Evolutionary conservation across 2,888 invertebrate genomes (phyloP), one percentile per base, ranked within the genome.

Genomic region (Glaucopsyche alexis): DNA sequence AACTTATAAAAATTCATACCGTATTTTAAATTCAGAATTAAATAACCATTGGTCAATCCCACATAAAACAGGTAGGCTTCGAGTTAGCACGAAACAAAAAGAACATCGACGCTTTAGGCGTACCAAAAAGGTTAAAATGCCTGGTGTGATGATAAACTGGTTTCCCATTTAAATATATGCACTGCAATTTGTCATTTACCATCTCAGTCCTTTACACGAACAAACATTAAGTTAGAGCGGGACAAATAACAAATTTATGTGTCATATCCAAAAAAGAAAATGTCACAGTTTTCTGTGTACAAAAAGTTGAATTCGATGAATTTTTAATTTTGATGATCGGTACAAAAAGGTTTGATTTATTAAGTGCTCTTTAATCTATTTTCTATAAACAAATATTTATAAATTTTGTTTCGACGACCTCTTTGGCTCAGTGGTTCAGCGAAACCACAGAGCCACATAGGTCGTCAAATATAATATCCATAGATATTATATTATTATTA

Each of bases 141-240:
- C 83, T 81, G 80, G 81, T 80, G 81, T 79, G 85, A 90, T 91
- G 91, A 92, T 88, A 90, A 91, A 93, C 92, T 88, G 91, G 91
- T 93, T 91, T 87, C 79, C 83, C 81, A 75, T 75, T 73, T 65
- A 73, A 77, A 74, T 69, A 69, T 69, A 74, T 70, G 74, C 71
- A 64, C 42, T 47, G 55, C 82, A 85, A 90, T 90, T 83, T 84
- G 77, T 91, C 86, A 79, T 82, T 78, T 74, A 74, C 79, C 76
- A 52, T 86, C 85, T 76, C 84, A 71, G 74, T 84, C 81, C 2
- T 77, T 75, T 82, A 1, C 16, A 13, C 19, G 52, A 40, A 52
- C 45, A 7, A 7, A n/a, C 8, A 49, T 29, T 52, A 29, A 79
- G 71, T 29, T 76, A 80, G 88, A 74, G 82, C 72, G 71, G 74